Conservation (phyloP, 2,888 invertebrate genomes). For the Apodemia mormo region DNA sequence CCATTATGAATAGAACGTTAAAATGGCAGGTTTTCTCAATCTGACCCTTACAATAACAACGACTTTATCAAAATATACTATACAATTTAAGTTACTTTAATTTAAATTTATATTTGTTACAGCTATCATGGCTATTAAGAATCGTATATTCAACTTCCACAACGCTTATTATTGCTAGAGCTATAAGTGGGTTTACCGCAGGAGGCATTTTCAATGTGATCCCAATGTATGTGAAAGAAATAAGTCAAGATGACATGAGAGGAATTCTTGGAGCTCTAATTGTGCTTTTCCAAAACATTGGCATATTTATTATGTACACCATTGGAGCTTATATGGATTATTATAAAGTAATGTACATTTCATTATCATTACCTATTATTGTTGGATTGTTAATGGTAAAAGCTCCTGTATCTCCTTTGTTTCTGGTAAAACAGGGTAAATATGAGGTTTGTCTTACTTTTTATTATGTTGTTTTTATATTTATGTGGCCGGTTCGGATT, state of each 20-base stretch:
- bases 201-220: slow-evolving; percentile 12
- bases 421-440: slow-evolving; percentile 23
- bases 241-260: slow-evolving; percentile 24
- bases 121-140: slow-evolving; percentile 21
- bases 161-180: slow-evolving; percentile 21
- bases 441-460: slow-evolving; percentile 8
- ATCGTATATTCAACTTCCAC: slow-evolving; percentile 2
- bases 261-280: slow-evolving; percentile 22
- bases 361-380: neutral
- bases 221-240: slow-evolving; percentile 25
- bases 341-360: neutral
- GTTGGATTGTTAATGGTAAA: slow-evolving; percentile 12
- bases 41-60: too few species aligned
- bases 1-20: too few species aligned
- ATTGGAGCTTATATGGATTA: slow-evolving; percentile 25
- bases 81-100: too few species aligned
- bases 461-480: too few species aligned
- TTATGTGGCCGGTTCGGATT: too few species aligned
- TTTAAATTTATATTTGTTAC: neutral
- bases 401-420: slow-evolving; percentile 6
- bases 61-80: too few species aligned
- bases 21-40: too few species aligned
- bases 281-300: slow-evolving; percentile 21
- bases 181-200: slow-evolving; percentile 15
- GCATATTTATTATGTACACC: slow-evolving; percentile 25